Evolutionary conservation across 1,140 invertebrate genomes (phyloP).

Genomic region (Matsumurasca onukii): DNA sequence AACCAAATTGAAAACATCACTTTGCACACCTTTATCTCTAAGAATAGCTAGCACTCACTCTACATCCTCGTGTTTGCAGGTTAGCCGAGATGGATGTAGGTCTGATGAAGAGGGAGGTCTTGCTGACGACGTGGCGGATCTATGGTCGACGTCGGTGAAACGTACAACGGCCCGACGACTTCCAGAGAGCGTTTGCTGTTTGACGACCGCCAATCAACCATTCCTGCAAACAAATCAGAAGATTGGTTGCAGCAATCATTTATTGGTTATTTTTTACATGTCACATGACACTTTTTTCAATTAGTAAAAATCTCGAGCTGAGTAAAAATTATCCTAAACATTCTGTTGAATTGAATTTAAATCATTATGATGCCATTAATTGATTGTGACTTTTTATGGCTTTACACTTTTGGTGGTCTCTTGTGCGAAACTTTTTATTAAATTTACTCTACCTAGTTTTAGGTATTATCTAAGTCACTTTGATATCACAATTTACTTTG

Average conservation of each 20-base stretch:
- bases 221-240: conserved; percentile 48
- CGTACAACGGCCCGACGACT: conserved; percentile 46
- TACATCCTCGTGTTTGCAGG: too few species aligned
- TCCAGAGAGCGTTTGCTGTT: conserved; percentile 47
- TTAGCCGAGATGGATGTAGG: conserved; percentile 32
- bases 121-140: conserved; percentile 28
- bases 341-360: too few species aligned
- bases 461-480: too few species aligned
- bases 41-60: too few species aligned
- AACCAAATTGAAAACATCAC: too few species aligned
- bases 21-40: too few species aligned
- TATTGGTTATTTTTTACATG: conserved; percentile 40
- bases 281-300: background rate
- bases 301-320: background rate
- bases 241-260: conserved; percentile 43
- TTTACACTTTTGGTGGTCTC: too few species aligned
- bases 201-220: conserved; percentile 51
- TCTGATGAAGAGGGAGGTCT: conserved; percentile 31
- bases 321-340: background rate
- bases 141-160: conserved; percentile 48
- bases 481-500: too few species aligned
- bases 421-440: too few species aligned
- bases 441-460: too few species aligned
- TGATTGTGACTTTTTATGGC: too few species aligned
- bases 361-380: too few species aligned